Conservation (phyloP, 2,797 vertebrate species). For the Erethizon dorsatum region DNA sequence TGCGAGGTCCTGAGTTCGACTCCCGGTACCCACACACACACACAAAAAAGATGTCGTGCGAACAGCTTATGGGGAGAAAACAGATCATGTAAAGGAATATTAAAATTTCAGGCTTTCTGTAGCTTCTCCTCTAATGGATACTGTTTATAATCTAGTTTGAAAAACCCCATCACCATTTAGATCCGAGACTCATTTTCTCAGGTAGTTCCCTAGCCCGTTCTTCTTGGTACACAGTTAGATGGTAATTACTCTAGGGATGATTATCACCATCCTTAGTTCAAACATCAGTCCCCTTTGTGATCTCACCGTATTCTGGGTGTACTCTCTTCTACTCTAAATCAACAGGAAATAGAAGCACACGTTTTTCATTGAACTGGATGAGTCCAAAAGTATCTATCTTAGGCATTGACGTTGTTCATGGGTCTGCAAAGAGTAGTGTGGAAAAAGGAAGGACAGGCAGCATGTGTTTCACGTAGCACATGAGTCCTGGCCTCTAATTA, state of each 20-base stretch:
- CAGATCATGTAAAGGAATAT: background rate
- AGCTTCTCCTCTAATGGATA: background rate
- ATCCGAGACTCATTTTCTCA: background rate
- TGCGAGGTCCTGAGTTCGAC: no score
- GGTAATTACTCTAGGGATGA: background rate
- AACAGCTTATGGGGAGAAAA: background rate
- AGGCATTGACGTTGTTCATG: background rate
- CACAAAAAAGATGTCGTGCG: no score
- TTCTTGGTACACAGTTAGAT: background rate
- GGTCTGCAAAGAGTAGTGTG: background rate
- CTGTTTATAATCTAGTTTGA: background rate
- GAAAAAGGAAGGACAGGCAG: conserved; percentile 21
- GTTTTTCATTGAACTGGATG: background rate
- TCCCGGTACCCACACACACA: no score
- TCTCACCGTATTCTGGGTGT: background rate
- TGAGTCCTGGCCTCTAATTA: conserved; percentile 17
- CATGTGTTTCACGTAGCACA: conserved; percentile 58
- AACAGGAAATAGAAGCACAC: conserved; percentile 33
- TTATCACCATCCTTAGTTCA: background rate
- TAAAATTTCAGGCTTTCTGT: background rate
- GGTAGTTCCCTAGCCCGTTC: background rate
- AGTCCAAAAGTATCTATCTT: background rate
- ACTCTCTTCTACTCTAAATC: background rate
- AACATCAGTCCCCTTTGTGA: background rate
- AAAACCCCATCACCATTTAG: background rate